Evolutionary conservation across 2,797 vertebrate genomes (phyloP).

Genomic region (Acanthopagrus latus): DNA sequence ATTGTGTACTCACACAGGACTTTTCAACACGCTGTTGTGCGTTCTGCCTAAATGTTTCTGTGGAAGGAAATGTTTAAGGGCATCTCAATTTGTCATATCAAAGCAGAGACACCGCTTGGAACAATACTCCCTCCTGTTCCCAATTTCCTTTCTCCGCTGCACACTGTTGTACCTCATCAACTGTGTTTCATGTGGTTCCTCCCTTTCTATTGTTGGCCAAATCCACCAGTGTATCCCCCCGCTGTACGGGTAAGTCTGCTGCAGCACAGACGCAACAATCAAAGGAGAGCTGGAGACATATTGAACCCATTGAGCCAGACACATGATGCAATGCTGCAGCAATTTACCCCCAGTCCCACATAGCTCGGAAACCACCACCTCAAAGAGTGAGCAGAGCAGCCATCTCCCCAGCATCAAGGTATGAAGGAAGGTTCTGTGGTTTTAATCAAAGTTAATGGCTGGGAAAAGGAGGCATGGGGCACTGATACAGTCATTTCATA

Average conservation of each 20-base stretch:
- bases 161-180: constrained; percentile 81
- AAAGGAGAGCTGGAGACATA: constrained; percentile 80
- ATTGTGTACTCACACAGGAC: constrained; percentile 35
- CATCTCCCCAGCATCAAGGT: constrained; percentile 62
- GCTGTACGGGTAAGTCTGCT: constrained; percentile 59
- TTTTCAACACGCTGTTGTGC: constrained; percentile 56
- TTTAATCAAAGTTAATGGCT: constrained; percentile 76
- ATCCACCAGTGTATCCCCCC: constrained; percentile 57
- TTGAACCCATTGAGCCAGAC: constrained; percentile 85
- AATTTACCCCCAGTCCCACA: constrained; percentile 77
- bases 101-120: constrained; percentile 75
- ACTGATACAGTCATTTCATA: constrained; percentile 67
- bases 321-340: constrained; percentile 85
- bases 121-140: constrained; percentile 79
- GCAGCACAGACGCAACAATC: constrained; percentile 85
- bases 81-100: constrained; percentile 86
- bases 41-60: constrained; percentile 61
- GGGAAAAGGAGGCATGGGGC: constrained; percentile 55
- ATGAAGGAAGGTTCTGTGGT: constrained; percentile 67
- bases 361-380: constrained; percentile 70
- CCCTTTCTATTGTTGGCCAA: constrained; percentile 78
- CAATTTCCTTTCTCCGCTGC: constrained; percentile 81
- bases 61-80: constrained; percentile 78
- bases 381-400: constrained; percentile 56
- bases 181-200: constrained; percentile 84